Conservation (phyloP, 2,888 invertebrate species). For the Nebria brevicollis region DNA sequence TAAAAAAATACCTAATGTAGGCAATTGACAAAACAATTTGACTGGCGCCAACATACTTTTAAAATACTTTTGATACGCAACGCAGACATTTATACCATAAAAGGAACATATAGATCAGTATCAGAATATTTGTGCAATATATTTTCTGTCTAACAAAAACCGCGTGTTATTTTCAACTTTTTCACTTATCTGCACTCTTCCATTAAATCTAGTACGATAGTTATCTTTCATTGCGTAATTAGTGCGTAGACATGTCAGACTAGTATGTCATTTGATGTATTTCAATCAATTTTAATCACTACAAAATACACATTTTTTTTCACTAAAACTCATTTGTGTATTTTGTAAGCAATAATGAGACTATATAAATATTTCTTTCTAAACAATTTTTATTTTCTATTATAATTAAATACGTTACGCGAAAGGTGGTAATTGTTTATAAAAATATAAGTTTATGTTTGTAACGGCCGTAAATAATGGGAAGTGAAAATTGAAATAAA, state of each 20-base stretch:
- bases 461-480: slow-evolving; percentile 2
- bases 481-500: background rate
- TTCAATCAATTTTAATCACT: background rate
- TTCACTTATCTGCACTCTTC: background rate
- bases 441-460: background rate
- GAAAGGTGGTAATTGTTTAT: background rate
- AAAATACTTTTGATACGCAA: background rate
- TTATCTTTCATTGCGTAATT: slow-evolving; percentile 28
- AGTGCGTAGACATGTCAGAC: slow-evolving; percentile 11
- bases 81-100: slow-evolving; percentile 8
- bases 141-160: slow-evolving; percentile 3
- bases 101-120: slow-evolving; percentile 20
- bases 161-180: slow-evolving; percentile 21
- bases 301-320: slow-evolving; percentile 4
- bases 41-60: slow-evolving; percentile 13
- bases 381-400: too few species aligned
- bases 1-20: background rate
- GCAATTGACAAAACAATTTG: background rate
- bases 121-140: slow-evolving; percentile 22
- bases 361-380: too few species aligned
- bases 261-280: background rate
- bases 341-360: too few species aligned
- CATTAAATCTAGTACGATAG: background rate
- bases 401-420: too few species aligned
- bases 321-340: too few species aligned